These are phyloP conservation scores for Micrastur ruficollis DNA, from an alignment of 2,797 vertebrate species.

Conservation along the genomic window DNA sequence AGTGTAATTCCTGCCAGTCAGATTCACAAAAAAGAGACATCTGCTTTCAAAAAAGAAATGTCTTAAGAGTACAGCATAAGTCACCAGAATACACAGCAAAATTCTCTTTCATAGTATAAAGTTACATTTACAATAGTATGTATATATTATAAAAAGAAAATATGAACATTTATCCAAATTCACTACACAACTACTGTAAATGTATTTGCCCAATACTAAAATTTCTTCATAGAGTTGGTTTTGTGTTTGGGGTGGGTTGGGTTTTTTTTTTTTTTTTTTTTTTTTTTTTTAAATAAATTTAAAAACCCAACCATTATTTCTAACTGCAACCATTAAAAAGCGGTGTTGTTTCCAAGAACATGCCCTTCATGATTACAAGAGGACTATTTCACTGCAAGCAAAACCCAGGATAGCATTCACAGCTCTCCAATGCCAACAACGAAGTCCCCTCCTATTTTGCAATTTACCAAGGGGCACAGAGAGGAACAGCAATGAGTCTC, in stretches of 20 bases:
- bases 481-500: neutral
- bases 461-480: constrained; percentile 13
- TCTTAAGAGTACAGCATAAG: neutral
- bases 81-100: neutral
- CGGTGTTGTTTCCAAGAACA: neutral
- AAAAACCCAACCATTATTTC: neutral
- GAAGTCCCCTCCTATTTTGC: neutral
- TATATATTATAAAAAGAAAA: neutral
- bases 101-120: neutral
- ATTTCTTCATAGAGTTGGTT: neutral
- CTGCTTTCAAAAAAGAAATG: neutral
- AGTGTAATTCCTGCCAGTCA: neutral
- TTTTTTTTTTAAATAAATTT: neutral
- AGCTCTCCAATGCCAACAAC: neutral
- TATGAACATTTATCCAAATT: neutral
- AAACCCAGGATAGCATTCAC: neutral
- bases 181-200: neutral
- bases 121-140: neutral
- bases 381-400: neutral
- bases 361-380: neutral
- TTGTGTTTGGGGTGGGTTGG: rapidly evolving
- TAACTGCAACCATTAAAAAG: neutral
- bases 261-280: neutral
- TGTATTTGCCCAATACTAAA: neutral
- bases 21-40: neutral